Conservation (phyloP, 2,888 invertebrate species). For the Metellina segmentata region DNA sequence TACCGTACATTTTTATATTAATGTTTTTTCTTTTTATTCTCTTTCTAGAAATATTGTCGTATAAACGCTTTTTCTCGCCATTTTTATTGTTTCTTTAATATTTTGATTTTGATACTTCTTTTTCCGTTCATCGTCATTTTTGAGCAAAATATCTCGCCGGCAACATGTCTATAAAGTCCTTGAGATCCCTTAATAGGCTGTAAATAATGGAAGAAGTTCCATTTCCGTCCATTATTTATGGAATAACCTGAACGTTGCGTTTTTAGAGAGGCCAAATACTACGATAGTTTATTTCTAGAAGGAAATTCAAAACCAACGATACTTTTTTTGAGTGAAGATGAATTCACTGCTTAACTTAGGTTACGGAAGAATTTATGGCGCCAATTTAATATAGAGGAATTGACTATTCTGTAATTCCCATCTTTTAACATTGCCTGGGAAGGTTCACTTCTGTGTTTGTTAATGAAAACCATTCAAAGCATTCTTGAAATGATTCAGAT, state of each 20-base stretch:
- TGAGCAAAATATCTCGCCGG: background rate
- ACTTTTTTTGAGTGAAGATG: no score
- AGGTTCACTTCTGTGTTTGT: no score
- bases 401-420: no score
- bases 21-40: no score
- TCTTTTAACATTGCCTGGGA: no score
- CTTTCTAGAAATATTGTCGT: no score
- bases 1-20: background rate
- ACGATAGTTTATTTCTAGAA: background rate
- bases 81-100: background rate
- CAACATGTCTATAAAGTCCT: background rate
- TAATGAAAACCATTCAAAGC: no score
- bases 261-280: background rate
- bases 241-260: background rate
- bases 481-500: no score
- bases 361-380: no score
- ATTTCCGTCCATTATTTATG: background rate
- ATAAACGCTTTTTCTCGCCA: no score
- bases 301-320: background rate
- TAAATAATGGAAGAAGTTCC: background rate
- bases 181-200: background rate
- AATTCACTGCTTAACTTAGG: no score
- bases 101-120: background rate
- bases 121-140: background rate
- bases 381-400: no score